Evolutionary conservation across 2,888 invertebrate species (phyloP), one percentile per base, ranked within the genome.

Genomic region (Villa cingulata): DNA sequence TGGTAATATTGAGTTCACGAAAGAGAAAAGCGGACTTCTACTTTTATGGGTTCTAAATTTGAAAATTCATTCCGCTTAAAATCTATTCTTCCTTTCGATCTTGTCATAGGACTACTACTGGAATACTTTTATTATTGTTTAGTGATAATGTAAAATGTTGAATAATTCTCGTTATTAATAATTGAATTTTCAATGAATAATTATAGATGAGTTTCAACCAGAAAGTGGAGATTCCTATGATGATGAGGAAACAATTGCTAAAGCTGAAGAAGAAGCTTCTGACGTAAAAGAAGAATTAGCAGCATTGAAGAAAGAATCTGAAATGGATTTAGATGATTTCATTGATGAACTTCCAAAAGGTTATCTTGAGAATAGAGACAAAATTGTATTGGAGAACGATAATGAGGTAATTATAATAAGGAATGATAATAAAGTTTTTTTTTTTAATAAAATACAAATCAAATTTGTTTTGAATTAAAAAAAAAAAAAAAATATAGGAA

Each of bases 181-280:
- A 23, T 23, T 23, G 23, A 23, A 23, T 23, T 32, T 32, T 32
- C 4, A 1, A 32, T n/a, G 4, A 32, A 4, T 32, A 32, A 12
- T 12, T 63, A 1, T 58, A 80, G 88, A 82, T 68, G 92, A 94
- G 66, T 92, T 91, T 73, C 76, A 82, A 61, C 91, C 91, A 46
- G 77, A 72, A 56, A 80, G 77, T 58, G 81, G 80, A 60, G 80
- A 77, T 55, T 84, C 83, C 10, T 79, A 80, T 56, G 89, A 90
- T 70, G 94, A 94, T 68, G 94, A 95, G 71, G 91, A 90, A 71
- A 94, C 91, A 20, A 94, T 94, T 61, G 90, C 86, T 27, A 85
- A 83, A 63, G 85, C 86, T 50, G 87, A 88, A 66, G 81, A 78
- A 56, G 81, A 78, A 60, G 64, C 71, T 64, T 41, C 41, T 53